Conservation (phyloP, 1,140 invertebrate species). For the Cherax quadricarinatus region DNA sequence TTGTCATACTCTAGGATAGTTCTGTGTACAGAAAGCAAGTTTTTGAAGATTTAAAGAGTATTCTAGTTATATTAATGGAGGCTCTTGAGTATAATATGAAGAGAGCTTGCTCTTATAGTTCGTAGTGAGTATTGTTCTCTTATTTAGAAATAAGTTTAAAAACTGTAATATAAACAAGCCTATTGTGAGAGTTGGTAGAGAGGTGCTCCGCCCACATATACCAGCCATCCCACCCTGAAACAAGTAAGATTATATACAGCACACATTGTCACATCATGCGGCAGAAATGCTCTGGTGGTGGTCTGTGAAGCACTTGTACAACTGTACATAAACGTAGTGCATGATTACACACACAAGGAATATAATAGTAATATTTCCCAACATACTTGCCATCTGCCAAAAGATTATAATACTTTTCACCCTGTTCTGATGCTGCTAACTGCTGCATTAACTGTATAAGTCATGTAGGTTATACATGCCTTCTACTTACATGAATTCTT, state of each 20-base stretch:
- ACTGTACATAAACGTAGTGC: conserved; percentile 64
- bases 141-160: neutral
- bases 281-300: conserved; percentile 61
- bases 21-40: neutral
- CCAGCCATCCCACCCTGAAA: conserved; percentile 64
- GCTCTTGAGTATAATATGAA: neutral
- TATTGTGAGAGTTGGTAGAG: conserved; percentile 53
- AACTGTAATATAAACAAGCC: conserved; percentile 36
- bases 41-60: neutral
- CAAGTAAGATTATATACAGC: conserved; percentile 64
- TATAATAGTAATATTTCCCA: conserved; percentile 16
- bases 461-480: conserved; percentile 5
- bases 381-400: conserved; percentile 2
- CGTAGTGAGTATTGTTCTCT: neutral
- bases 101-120: neutral
- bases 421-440: conserved; percentile 32
- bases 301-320: conserved; percentile 63
- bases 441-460: conserved; percentile 38
- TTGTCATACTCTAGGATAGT: neutral
- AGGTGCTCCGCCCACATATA: conserved; percentile 53
- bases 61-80: neutral
- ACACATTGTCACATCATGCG: conserved; percentile 56
- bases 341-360: conserved; percentile 65
- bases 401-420: conserved; percentile 14
- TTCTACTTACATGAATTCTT: neutral